phyloP scores from a whole-genome alignment of 2,113 vertebrate species.

The Pterocles gutturalis region DNA sequence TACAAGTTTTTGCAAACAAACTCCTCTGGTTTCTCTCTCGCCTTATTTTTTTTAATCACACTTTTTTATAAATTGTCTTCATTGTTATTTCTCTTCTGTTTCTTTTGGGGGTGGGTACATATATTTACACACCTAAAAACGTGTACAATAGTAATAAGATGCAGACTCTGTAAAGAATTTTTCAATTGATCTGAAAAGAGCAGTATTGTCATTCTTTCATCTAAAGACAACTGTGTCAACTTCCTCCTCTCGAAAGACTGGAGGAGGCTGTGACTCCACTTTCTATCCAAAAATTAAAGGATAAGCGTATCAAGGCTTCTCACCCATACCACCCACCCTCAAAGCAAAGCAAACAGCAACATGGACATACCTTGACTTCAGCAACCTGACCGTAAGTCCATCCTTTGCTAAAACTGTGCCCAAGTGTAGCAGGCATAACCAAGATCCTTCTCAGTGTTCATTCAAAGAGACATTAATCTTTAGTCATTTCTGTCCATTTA shows the following conservation, averaged over 20 bases:
- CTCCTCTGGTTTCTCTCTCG: fast-evolving
- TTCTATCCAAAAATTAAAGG: background rate
- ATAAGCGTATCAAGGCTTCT: background rate
- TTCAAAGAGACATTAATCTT: background rate
- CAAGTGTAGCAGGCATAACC: fast-evolving
- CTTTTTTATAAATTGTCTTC: background rate
- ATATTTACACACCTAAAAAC: background rate
- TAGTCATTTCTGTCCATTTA: background rate
- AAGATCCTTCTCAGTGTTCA: fast-evolving
- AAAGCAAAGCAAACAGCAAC: background rate
- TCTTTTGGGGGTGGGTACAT: fast-evolving
- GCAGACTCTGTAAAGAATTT: background rate
- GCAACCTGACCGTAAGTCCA: fast-evolving
- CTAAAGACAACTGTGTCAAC: fast-evolving
- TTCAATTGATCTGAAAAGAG: background rate
- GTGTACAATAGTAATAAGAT: background rate
- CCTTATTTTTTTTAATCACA: background rate
- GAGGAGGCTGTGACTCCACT: background rate
- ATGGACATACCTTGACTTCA: background rate
- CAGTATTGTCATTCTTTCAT: fast-evolving
- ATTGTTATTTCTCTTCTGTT: background rate
- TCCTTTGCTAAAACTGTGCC: fast-evolving
- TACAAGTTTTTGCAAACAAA: background rate
- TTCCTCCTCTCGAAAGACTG: background rate
- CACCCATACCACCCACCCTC: fast-evolving